Base-by-base conservation (phyloP, 2,113 vertebrate species). In the Pithys albifrons region DNA sequence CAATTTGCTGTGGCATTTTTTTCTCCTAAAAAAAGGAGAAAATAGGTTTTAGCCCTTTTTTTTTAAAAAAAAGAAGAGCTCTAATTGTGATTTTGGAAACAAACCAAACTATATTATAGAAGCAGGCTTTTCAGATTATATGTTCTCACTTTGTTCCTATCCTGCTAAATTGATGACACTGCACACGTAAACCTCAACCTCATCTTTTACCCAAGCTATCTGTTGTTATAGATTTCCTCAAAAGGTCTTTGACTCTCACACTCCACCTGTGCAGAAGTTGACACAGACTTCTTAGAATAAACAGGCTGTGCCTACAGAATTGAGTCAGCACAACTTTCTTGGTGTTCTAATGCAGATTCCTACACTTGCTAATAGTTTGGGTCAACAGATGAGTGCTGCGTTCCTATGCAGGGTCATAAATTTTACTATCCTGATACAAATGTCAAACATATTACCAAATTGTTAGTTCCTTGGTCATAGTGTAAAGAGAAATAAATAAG, bases 401-500 rank as follows among this genome's bases (percentile, higher is more conserved):
- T 71, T 88, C 76, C 77, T 74, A 12, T 41, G 75, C 75, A 91
- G 93, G 70, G 77, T 61, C 86, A 95, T 88, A 95, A 92, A 95
- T 93, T 4, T 1, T 88, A 48, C 45, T 43, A 12, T 78, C 85
- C 89, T 89, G 80, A 92, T 95, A 88, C 93, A 76, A 81, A 95
- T 84, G 89, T 65, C 95, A 95, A 83, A 93, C 96, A 96, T 91
- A 95, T 95, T 88, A 92, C 54, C 55, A 79, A 57, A 41, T 65
- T 0, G 4, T 81, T 88, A 91, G 52, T 77, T 94, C 57, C 76
- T 91, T 75, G 85, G 75, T 79, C 80, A 55, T 33, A 84, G 52
- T 65, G 69, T 61, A 94, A 17, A 6, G 79, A 31, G 58, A 96
- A 94, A 96, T 95, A 95, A 93, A 96, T 94, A 96, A 96, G 22